These are phyloP conservation scores for Uria aalge DNA, from an alignment of 2,113 vertebrate genomes.

Conservation along the genomic window DNA sequence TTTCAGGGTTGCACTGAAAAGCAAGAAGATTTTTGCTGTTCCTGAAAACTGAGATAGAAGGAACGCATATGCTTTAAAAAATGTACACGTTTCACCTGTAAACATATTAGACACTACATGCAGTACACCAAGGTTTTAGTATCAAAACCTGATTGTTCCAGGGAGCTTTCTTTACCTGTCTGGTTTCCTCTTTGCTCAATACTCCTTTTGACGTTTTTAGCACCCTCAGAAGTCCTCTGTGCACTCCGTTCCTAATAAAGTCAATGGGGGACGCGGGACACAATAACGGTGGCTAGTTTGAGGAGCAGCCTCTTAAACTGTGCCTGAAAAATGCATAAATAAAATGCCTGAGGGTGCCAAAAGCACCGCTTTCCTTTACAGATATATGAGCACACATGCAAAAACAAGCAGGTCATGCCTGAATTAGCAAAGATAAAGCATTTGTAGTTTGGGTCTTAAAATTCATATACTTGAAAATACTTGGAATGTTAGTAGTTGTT, in stretches of 20 bases:
- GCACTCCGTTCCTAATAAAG: neutral
- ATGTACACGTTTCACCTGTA: neutral
- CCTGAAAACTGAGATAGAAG: neutral
- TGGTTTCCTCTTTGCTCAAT: neutral
- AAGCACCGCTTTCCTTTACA: neutral
- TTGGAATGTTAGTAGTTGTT: neutral
- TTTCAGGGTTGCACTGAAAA: neutral
- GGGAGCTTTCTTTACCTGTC: neutral
- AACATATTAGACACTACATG: neutral
- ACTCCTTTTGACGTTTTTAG: neutral
- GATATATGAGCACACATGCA: neutral
- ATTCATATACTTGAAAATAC: neutral
- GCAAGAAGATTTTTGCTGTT: neutral
- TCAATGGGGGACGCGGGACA: neutral
- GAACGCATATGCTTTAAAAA: neutral
- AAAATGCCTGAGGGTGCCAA: neutral
- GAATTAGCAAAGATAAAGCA: constrained; percentile 9
- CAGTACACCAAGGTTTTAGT: neutral
- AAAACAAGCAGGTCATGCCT: neutral
- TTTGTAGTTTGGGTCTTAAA: constrained; percentile 9
- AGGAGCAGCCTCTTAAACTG: neutral
- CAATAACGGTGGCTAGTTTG: neutral
- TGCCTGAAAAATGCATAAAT: neutral
- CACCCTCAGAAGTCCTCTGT: constrained; percentile 14
- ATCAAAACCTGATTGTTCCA: neutral